Base-by-base conservation (phyloP, 2,888 invertebrate genomes). In the Luffia ferchaultella region DNA sequence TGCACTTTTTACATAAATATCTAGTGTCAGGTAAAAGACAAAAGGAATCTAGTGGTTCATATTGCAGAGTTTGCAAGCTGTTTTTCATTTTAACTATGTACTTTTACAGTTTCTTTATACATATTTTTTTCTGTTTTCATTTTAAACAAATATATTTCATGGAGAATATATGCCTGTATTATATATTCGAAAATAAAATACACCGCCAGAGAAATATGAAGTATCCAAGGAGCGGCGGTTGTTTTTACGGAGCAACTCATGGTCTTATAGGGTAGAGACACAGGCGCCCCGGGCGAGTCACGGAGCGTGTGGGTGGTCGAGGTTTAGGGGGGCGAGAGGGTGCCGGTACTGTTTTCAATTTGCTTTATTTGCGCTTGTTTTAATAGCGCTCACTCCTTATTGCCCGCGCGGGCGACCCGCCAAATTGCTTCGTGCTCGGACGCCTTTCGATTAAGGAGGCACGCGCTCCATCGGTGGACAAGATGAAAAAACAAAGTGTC, bases 291-390 rank as follows among this genome's bases (percentile, higher is more conserved):
- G n/a, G 52, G 62, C 57, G 58, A 52, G 58, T 52, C 57, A 55
- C 57, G 57, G 58, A 63, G 63, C 70, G 66, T 67, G 68, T 70
- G 44, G 40, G 20, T n/a, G n/a, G n/a, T n/a, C n/a, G n/a, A n/a
- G 30, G 15, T 16, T 61, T 57, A 58, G 58, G 58, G 62, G 55
- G 56, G 54, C 50, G 49, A 58, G 61, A 67, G 67, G 64, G 69
- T 61, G 63, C 60, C 65, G 70, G 74, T 74, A 68, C 72, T 76
- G 70, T 77, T 80, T 82, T 82, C 80, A 82, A 82, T 82, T 80
- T 80, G 76, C 75, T 79, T 77, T 82, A 79, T 82, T 82, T 82
- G 78, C 73, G 72, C 76, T 76, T 79, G 82, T 80, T 82, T 83
- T 80, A 82, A 82, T 82, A 79, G 82, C 75, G 73, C 70, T 71